Base-by-base conservation (phyloP, 2,113 vertebrate genomes). In the Crotalus tigris region DNA sequence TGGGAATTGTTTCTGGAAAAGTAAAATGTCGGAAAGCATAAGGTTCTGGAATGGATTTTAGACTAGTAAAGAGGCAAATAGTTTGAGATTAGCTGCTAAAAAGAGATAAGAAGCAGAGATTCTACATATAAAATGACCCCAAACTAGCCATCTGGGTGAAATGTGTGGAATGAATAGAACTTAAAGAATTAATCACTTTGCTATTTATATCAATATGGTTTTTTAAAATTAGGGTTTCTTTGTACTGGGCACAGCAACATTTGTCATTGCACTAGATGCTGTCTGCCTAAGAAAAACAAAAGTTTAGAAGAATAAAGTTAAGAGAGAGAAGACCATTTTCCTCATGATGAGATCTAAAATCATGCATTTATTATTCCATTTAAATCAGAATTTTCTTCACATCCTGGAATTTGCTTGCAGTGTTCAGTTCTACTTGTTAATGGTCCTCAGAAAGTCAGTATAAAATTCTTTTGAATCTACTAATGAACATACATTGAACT, bases 181-280 rank as follows among this genome's bases (percentile, higher is more conserved):
- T 21, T 59, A 59, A 59, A 89, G 88, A 58, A 24, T 26, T 6
- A 46, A 59, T 89, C 33, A 58, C 57, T 89, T 59, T 89, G 55
- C 55, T 26, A 46, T 89, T 39, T 23, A 89, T n/a, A 57, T 89
- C 4, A 2, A 59, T 58, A 87, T 85, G 0, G 0, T 24, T 59
- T 89, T 89, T 58, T 46, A 46, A 57, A 94, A 93, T 3, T 61
- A 17, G 13, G n/a, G n/a, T 92, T 51, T 94, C 57, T 21, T 53
- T 92, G 12, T 4, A 93, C n/a, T 39, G 94, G 93, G 57, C 59
- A 89, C 33, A 93, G 21, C 51, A 39, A 23, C 17, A 92, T 96
- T 94, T 86, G 95, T 89, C 94, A 92, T 95, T 95, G 96, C 92
- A 94, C 88, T 53, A 91, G 85, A 64, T 91, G 90, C 85, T 93